phyloP scores from a whole-genome alignment of 30 jellyfish, hydroid and myxozoan genomes.

The Aurelia aurita complex sp. Pacific region DNA sequence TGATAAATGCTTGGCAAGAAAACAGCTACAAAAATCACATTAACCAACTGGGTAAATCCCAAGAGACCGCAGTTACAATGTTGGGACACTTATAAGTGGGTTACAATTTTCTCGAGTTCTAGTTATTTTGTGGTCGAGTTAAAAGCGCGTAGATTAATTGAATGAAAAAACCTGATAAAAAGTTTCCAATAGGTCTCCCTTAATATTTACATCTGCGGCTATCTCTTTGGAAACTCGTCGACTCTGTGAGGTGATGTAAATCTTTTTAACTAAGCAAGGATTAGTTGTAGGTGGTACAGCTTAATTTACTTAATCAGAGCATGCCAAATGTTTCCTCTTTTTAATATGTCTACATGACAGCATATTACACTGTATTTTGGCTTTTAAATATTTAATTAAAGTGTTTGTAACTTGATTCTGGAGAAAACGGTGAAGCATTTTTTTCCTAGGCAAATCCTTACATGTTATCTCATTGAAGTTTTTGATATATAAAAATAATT shows the following conservation, averaged over 20 bases:
- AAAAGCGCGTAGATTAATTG: conserved; percentile 57
- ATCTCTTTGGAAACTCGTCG: conserved; percentile 38
- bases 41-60: conserved; percentile 32
- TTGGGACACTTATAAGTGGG: conserved; percentile 66
- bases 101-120: conserved; percentile 55
- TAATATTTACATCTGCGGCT: conserved; percentile 40
- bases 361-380: not conserved
- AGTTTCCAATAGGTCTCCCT: conserved; percentile 73
- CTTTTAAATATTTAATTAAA: conserved; percentile 28
- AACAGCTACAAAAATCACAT: conserved; percentile 69
- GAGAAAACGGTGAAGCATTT: too few species aligned
- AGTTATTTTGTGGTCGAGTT: conserved; percentile 60
- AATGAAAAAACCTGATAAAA: conserved; percentile 57
- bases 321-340: conserved; percentile 23
- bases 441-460: too few species aligned
- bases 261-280: conserved; percentile 33
- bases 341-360: not conserved
- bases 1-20: conserved; percentile 17
- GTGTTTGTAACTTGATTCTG: not conserved
- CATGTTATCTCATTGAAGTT: too few species aligned
- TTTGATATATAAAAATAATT: too few species aligned
- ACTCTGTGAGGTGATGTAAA: conserved; percentile 16
- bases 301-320: conserved; percentile 33
- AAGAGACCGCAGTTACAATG: conserved; percentile 56
- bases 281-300: conserved; percentile 8